Evolutionary conservation across 37 sponge, comb jelly and placozoan genomes (phyloP), one percentile per base, ranked within the genome.

Genomic region (Petrosia ficiformis): DNA sequence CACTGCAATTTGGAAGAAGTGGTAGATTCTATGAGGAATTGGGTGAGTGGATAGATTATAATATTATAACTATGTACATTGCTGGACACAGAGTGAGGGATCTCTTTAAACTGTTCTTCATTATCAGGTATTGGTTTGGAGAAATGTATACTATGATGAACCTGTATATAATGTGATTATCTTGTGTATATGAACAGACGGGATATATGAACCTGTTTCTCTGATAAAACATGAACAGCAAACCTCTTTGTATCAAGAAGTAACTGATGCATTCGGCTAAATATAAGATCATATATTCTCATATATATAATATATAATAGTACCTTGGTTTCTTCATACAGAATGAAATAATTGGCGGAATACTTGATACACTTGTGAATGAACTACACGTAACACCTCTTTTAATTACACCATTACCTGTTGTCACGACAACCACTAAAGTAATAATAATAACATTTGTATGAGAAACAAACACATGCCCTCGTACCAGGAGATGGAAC

Each of bases 401-500:
- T 70, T 78, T 67, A 1, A 35, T 42, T 0, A 11, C 42, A 33
- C 79, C 79, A 78, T 78, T 39, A 52, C 79, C 36, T 24, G 69
- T 5, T 22, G 79, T 78, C 1, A 78, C 79, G 29, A 78, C 79
- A 32, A 78, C 79, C 16, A 78, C 79, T 78, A 16, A 30, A 52
- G 11, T 26, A 5, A n/a, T n/a, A n/a, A n/a, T n/a, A n/a, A n/a
- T n/a, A n/a, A n/a, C n/a, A n/a, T n/a, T n/a, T n/a, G n/a, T n/a
- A n/a, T n/a, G n/a, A n/a, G n/a, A n/a, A n/a, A n/a, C n/a, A n/a
- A n/a, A n/a, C n/a, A n/a, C n/a, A n/a, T n/a, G n/a, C n/a, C n/a
- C n/a, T n/a, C n/a, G 11, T 67, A 52, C 79, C 79, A 56, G 79
- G 25, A 52, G 79, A 78, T 3, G 79, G 79, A 16, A 78, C 79